These are phyloP conservation scores for Umimayanthus kanabou DNA, from an alignment of 92 coral and sea anemone species.

Conservation along the genomic window DNA sequence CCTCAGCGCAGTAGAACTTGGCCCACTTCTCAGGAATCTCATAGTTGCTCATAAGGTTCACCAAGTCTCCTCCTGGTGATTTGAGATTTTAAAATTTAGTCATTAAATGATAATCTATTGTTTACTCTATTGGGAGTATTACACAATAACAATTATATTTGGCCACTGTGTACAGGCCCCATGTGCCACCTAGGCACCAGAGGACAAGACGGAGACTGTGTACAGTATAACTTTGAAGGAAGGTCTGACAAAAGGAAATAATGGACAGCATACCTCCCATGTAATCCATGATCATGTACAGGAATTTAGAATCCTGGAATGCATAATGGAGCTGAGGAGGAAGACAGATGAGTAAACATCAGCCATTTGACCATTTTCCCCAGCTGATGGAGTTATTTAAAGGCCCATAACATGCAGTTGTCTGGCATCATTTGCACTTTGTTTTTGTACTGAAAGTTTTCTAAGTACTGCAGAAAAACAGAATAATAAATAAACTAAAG, in stretches of 20 bases:
- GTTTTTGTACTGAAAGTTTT: too few relatives aligned
- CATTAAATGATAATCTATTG: not conserved
- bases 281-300: slow-evolving; percentile 99
- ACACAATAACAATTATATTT: too few relatives aligned
- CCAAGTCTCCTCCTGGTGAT: slow-evolving; percentile 88
- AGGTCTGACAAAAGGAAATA: not conserved
- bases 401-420: not conserved
- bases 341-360: not conserved
- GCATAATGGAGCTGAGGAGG: slow-evolving; percentile 87
- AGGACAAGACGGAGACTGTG: too few relatives aligned
- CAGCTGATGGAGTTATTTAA: not conserved
- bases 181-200: too few relatives aligned
- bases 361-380: not conserved
- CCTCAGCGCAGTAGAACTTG: slow-evolving; percentile 97
- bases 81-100: not conserved
- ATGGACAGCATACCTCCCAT: slow-evolving; percentile 79
- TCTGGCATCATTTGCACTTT: too few relatives aligned
- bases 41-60: slow-evolving; percentile 98
- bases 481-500: too few relatives aligned
- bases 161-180: not conserved
- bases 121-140: not conserved
- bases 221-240: not conserved
- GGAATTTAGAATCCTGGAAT: slow-evolving; percentile 94
- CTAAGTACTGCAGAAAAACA: too few relatives aligned
- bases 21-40: slow-evolving; percentile 99